These are phyloP conservation scores for Oikopleura vanhoeffeni DNA, from an alignment of 23 tunicate species.

Conservation along the genomic window DNA sequence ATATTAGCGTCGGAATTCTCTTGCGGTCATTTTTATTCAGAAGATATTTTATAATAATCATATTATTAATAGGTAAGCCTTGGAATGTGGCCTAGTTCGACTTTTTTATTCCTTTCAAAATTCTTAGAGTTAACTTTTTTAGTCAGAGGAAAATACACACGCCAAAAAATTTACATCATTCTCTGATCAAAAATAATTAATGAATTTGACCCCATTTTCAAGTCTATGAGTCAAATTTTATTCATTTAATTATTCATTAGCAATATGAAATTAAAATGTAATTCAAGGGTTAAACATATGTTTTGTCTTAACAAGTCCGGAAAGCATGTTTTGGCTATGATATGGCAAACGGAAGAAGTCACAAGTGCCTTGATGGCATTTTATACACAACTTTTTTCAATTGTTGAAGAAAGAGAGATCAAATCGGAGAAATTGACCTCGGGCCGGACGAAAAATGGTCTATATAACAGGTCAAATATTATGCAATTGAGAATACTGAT, in stretches of 20 bases:
- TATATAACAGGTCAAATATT: background rate
- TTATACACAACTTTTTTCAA: background rate
- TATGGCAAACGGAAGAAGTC: background rate
- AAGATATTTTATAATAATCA: no score
- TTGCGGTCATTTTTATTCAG: no score
- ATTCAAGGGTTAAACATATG: background rate
- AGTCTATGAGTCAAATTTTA: no score
- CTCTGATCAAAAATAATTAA: background rate
- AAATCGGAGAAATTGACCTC: background rate
- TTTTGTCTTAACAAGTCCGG: background rate
- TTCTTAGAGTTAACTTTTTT: background rate
- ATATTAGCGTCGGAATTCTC: no score
- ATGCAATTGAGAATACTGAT: no score
- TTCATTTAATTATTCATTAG: no score
- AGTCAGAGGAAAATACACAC: no score
- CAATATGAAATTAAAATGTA: background rate
- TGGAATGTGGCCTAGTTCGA: no score
- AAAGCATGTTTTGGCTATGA: conserved; percentile 4
- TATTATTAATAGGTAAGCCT: no score
- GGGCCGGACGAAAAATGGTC: conserved; percentile 10
- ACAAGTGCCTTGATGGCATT: background rate
- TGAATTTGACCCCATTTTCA: background rate
- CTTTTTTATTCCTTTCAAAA: no score
- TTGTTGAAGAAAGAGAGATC: conserved; percentile 11
- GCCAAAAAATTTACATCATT: background rate